phyloP scores from a whole-genome alignment of 2,888 invertebrate genomes.

The Torymus texanus region DNA sequence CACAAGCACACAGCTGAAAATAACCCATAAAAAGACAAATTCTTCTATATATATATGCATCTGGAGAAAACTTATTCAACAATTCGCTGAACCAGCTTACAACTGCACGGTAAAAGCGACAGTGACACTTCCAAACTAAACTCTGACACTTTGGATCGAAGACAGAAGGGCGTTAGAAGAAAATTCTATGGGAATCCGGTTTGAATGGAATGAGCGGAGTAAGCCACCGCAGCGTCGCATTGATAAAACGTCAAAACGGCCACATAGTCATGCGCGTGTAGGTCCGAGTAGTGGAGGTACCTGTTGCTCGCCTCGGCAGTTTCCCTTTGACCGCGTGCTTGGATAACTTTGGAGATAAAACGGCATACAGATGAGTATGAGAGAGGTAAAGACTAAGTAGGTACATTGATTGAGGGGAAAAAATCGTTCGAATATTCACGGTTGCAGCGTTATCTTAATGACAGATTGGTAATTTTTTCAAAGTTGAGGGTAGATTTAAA shows the following conservation, averaged over 20 bases:
- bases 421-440: too few species aligned
- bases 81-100: too few species aligned
- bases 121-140: background rate
- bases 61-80: too few species aligned
- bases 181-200: background rate
- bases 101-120: background rate
- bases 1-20: too few species aligned
- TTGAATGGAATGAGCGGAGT: background rate
- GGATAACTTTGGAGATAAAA: constrained; percentile 36
- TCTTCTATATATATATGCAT: too few species aligned
- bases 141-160: background rate
- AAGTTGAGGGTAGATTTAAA: too few species aligned
- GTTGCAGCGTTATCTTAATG: constrained; percentile 22
- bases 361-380: background rate
- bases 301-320: constrained; percentile 8
- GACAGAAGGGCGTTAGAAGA: background rate
- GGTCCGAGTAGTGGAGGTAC: constrained; percentile 2
- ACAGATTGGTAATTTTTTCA: background rate
- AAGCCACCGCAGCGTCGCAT: background rate
- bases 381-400: background rate
- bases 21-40: too few species aligned
- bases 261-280: background rate
- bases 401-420: too few species aligned
- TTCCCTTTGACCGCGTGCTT: too few species aligned
- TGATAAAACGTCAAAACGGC: constrained; percentile 27